These are phyloP conservation scores for Phyllostomus discolor DNA, from an alignment of 2,113 vertebrate genomes.

Conservation along the genomic window DNA sequence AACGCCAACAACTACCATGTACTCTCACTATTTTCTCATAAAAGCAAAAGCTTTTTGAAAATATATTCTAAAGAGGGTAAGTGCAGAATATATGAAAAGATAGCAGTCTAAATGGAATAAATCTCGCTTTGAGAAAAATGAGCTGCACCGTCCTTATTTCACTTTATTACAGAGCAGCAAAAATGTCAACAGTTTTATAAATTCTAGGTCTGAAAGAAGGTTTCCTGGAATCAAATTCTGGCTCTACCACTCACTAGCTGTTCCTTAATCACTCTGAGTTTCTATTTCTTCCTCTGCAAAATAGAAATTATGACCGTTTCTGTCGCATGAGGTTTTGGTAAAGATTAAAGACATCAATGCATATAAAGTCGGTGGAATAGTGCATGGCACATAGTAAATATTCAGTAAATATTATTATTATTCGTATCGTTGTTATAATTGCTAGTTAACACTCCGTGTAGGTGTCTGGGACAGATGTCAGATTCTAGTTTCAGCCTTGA, in stretches of 20 bases:
- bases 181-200: not conserved
- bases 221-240: not conserved
- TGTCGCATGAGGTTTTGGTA: not conserved
- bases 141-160: not conserved
- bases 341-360: not conserved
- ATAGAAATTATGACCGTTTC: not conserved
- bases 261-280: not conserved
- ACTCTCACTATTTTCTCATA: slow-evolving; percentile 32
- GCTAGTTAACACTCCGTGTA: not conserved
- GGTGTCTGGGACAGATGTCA: not conserved
- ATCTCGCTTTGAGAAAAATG: slow-evolving; percentile 46
- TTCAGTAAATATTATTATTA: not conserved
- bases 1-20: not conserved
- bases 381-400: not conserved
- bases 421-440: not conserved
- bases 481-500: not conserved
- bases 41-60: not conserved
- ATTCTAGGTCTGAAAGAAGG: slow-evolving; percentile 14
- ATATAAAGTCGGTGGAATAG: not conserved
- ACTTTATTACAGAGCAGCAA: not conserved
- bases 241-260: not conserved
- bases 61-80: slow-evolving; percentile 32
- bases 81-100: not conserved
- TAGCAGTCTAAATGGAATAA: not conserved
- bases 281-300: slow-evolving; percentile 21